Conservation (phyloP, 1,140 invertebrate species). For the Scaptomyza graminum region DNA sequence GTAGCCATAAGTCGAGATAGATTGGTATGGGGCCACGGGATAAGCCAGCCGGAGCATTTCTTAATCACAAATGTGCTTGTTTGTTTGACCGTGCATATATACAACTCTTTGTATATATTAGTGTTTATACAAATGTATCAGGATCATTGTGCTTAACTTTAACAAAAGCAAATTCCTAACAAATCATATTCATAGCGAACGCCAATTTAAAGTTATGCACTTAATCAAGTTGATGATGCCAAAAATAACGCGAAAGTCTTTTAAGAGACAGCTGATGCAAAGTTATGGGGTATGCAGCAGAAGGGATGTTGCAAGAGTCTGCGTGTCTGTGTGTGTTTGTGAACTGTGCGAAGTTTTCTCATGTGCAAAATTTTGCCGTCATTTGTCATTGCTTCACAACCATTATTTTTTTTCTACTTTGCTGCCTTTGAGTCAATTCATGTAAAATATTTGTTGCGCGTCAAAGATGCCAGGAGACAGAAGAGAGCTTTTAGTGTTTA, state of each 20-base stretch:
- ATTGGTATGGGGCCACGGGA: background rate
- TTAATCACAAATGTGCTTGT: background rate
- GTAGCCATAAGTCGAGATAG: background rate
- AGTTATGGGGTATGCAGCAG: background rate
- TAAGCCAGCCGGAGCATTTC: constrained; percentile 3
- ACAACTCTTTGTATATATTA: background rate
- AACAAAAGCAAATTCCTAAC: background rate
- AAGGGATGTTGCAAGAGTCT: background rate
- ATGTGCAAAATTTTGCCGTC: constrained; percentile 61
- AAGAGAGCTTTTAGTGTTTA: constrained; percentile 6
- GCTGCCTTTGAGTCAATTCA: constrained; percentile 64
- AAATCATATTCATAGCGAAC: constrained; percentile 22
- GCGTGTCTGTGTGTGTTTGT: constrained; percentile 1
- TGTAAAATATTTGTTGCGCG: constrained; percentile 61
- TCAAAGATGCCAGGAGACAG: constrained; percentile 27
- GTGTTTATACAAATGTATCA: background rate
- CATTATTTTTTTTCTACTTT: constrained; percentile 53
- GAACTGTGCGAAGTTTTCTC: constrained; percentile 46
- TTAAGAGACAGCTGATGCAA: background rate
- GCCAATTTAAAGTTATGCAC: constrained; percentile 56
- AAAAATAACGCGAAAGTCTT: constrained; percentile 2
- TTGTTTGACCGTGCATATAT: too few species aligned
- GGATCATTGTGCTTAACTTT: background rate
- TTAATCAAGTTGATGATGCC: constrained; percentile 67
- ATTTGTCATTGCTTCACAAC: background rate